Conservation (phyloP, 2,113 vertebrate species). For the Caranx ignobilis region DNA sequence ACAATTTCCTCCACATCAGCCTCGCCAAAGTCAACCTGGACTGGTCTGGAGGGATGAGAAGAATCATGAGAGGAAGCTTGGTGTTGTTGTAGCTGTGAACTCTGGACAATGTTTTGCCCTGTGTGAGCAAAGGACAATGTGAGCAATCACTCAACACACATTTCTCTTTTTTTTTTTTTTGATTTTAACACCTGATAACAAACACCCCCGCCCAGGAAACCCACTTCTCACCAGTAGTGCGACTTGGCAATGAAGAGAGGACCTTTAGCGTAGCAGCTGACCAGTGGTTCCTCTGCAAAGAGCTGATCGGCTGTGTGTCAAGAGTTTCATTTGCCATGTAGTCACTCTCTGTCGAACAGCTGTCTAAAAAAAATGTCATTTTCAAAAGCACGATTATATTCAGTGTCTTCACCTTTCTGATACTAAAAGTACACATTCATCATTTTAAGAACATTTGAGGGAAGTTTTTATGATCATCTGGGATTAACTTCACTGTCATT, state of each 20-base stretch:
- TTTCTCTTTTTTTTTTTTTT: background rate
- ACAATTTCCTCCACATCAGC: constrained; percentile 54
- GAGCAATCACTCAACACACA: background rate
- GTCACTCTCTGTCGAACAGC: background rate
- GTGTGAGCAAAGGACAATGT: background rate
- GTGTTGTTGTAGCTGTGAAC: background rate
- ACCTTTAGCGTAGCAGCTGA: constrained; percentile 59
- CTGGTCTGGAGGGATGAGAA: constrained; percentile 59
- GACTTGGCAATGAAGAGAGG: constrained; percentile 75
- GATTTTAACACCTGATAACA: background rate
- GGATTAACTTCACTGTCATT: background rate
- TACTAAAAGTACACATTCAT: background rate
- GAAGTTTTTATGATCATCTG: background rate
- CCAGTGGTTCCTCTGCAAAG: constrained; percentile 43
- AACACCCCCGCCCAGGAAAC: background rate
- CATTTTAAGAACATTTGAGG: background rate
- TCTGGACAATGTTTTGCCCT: constrained; percentile 22
- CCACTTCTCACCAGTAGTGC: constrained; percentile 53
- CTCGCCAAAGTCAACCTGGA: constrained; percentile 66
- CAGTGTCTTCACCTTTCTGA: background rate
- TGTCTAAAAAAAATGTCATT: constrained; percentile 7
- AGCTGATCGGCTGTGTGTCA: background rate
- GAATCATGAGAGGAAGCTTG: constrained; percentile 67
- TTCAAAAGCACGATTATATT: too few relatives aligned
- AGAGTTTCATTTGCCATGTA: background rate